Evolutionary conservation across 2,113 vertebrate species (phyloP), one percentile per base, ranked within the genome.

Genomic region (Odobenus rosmarus): DNA sequence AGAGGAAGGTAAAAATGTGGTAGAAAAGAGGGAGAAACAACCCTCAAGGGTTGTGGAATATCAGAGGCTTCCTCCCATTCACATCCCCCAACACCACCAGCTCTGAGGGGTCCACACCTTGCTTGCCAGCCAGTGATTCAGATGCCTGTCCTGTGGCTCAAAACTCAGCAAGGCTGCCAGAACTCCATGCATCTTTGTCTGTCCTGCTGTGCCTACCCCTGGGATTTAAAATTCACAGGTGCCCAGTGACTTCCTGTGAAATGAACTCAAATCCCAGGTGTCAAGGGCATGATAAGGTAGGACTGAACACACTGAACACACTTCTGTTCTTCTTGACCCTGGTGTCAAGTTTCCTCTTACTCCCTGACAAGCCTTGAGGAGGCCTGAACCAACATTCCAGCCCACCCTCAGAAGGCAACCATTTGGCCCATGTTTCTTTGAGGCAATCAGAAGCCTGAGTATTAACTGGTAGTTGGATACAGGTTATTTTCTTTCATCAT

Each of bases 1-100:
- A 5, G 26, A 46, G n/a, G 23, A 86, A 82, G 55, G 71, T 64
- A 28, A 53, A 21, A 19, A 76, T 9, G 6, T 57, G 53, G n/a
- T 81, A 39, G 39, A 24, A 51, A 64, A 72, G 15, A 55, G 24
- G 26, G 64, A 79, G 61, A 42, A 74, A 46, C 49, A 72, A 33
- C 31, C 6, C 3, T 2, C 15, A 18, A 26, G 36, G 16, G 28
- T 1, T 24, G 24, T 2, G 14, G 24, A 39, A 0, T 1, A 19
- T 46, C 80, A 71, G 61, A 90, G 4, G 6, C 39, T 33, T 76
- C 82, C 69, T 55, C 16, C 1, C 0, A 0, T 72, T 39, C 49
- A 11, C 31, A n/a, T 90, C 28, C 14, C 6, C 36, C 28, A 80
- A 23, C 4, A 10, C 13, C 3, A 18, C 12, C 28, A 33, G 39